Evolutionary conservation across 2,797 vertebrate species (phyloP), one percentile per base, ranked within the genome.

Genomic region (Neostethus bicornis): DNA sequence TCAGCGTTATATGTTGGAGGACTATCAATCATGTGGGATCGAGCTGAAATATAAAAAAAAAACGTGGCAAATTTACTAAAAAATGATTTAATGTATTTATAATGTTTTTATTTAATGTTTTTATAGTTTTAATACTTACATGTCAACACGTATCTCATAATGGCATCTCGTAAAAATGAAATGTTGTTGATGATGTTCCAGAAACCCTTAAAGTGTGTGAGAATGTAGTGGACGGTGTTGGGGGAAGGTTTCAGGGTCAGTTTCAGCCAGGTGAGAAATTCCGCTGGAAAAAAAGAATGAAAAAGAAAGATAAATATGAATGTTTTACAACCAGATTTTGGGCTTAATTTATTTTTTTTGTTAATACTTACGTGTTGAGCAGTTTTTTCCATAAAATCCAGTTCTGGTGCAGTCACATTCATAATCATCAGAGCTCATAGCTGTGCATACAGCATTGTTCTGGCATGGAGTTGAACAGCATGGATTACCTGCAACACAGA

Each of bases 321-420:
- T n/a, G n/a, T n/a, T n/a, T n/a, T n/a, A n/a, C n/a, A n/a, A n/a
- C n/a, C n/a, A n/a, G 3, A 7, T 3, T 39, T 26, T 1, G 1
- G 1, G 32, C 34, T 21, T 1, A 41, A 2, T 2, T 51, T 1
- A 2, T 0, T 0, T 19, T 6, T 7, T 14, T 2, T 38, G 0
- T 13, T 42, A 9, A 45, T 24, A 49, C 96, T 93, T 91, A 99
- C 97, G 96, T 0, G 81, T 91, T 0, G 93, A 90, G 73, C 97
- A 99, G 86, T 97, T 98, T 59, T 93, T 89, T 0, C 96, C 97
- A 1, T 92, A 88, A 70, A 61, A 98, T 1, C 97, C 97, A 0
- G 97, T 99, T 1, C 96, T 83, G 0, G 95, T 98, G 59, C 97
- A 99, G 62, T 99, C 97, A n/a, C 97, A 99, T 50, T 94, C 93